Evolutionary conservation across 2,888 invertebrate genomes (phyloP).

Genomic region (Ormyrus pomaceus): DNA sequence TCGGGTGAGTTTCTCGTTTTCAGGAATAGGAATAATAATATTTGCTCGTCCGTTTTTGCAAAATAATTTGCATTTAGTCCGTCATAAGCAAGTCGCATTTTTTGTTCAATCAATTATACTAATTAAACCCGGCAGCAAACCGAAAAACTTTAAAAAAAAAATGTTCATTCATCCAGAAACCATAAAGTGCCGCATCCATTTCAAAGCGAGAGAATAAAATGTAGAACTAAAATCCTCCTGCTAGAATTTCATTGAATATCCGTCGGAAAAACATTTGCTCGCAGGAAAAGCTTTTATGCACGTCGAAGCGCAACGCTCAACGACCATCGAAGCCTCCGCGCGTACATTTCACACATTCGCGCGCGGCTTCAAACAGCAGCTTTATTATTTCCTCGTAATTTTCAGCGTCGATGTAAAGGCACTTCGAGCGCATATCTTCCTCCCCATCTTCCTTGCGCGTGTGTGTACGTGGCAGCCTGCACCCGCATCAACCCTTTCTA

Average conservation of each 20-base stretch:
- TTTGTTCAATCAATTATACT: too few species aligned
- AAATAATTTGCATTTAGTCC: too few species aligned
- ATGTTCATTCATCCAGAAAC: too few species aligned
- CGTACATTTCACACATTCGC: neutral
- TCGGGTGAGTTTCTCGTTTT: too few species aligned
- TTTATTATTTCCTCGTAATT: slow-evolving; percentile 2
- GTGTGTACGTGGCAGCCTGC: neutral
- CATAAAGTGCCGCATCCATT: neutral
- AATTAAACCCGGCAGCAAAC: too few species aligned
- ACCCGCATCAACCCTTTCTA: slow-evolving; percentile 50
- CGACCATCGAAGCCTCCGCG: neutral
- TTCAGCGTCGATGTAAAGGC: neutral
- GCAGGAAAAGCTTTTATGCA: neutral
- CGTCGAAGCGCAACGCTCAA: neutral
- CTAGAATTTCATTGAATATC: neutral
- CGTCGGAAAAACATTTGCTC: neutral
- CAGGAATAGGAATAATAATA: too few species aligned
- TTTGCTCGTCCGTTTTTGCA: too few species aligned
- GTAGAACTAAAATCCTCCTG: neutral
- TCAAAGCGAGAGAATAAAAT: neutral
- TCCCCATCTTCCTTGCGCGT: too few species aligned
- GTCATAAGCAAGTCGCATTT: too few species aligned
- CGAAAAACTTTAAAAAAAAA: too few species aligned
- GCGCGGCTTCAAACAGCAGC: neutral
- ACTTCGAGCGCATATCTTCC: neutral